phyloP scores from a whole-genome alignment of 2,888 invertebrate genomes.

The Leuctra nigra region DNA sequence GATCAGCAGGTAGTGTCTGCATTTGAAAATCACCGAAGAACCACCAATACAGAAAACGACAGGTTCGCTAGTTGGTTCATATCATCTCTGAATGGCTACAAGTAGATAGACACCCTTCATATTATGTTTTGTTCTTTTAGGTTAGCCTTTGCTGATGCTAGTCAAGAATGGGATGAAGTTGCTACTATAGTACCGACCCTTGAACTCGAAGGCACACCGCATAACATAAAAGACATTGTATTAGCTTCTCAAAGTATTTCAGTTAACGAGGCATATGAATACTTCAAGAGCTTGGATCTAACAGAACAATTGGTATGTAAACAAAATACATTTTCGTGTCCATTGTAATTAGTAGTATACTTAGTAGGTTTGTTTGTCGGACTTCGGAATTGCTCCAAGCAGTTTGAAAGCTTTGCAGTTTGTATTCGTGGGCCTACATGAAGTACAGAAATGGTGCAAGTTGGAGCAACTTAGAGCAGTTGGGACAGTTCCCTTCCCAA shows the following conservation, averaged over 20 bases:
- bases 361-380: too few relatives aligned
- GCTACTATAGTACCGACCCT: constrained; percentile 21
- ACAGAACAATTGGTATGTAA: constrained; percentile 22
- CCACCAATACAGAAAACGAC: constrained; percentile 16
- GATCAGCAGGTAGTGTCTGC: not conserved
- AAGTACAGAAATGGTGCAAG: too few relatives aligned
- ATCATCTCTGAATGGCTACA: too few relatives aligned
- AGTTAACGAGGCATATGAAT: constrained; percentile 22
- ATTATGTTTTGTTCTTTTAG: constrained; percentile 8
- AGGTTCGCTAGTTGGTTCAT: too few relatives aligned
- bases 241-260: constrained; percentile 19
- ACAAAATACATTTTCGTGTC: not conserved
- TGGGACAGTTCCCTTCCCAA: too few relatives aligned
- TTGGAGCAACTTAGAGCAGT: too few relatives aligned
- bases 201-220: constrained; percentile 2
- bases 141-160: constrained; percentile 20
- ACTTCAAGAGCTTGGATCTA: constrained; percentile 20
- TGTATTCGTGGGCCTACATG: too few relatives aligned
- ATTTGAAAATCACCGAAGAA: constrained; percentile 21
- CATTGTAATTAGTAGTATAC: not conserved
- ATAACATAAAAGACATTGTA: too few relatives aligned
- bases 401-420: too few relatives aligned
- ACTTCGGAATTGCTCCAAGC: too few relatives aligned
- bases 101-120: not conserved
- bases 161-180: constrained; percentile 24